Conservation (phyloP, 2,113 vertebrate species). For the Oncorhynchus kisutch region DNA sequence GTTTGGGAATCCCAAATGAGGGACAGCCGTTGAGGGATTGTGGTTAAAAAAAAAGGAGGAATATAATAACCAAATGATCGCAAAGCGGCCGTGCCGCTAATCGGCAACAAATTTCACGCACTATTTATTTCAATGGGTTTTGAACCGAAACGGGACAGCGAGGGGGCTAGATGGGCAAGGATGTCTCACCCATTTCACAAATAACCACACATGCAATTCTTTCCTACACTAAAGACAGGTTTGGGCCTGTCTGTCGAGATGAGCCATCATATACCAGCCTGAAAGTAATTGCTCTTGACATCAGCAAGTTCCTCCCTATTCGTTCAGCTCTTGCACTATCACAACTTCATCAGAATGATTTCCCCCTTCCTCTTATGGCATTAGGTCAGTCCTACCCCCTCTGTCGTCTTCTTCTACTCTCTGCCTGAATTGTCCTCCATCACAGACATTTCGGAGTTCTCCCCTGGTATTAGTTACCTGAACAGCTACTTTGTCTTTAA, state of each 20-base stretch:
- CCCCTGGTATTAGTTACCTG: not conserved
- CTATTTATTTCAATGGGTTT: slow-evolving; percentile 23
- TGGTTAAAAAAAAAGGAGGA: not conserved
- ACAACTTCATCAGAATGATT: not conserved
- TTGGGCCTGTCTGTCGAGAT: not conserved
- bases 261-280: not conserved
- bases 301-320: too few species aligned
- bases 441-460: not conserved
- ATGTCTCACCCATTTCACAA: not conserved
- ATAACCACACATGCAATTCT: not conserved
- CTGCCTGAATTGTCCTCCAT: not conserved
- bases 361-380: not conserved
- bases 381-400: not conserved
- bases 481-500: slow-evolving; percentile 59
- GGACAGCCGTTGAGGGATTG: not conserved
- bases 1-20: not conserved
- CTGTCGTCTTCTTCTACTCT: not conserved
- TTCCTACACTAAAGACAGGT: not conserved
- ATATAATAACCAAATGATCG: not conserved
- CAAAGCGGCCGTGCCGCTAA: slow-evolving; percentile 18
- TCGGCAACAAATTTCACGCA: slow-evolving; percentile 31
- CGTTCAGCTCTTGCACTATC: not conserved
- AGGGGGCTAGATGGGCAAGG: slow-evolving; percentile 1
- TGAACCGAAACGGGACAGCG: slow-evolving; percentile 23
- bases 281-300: not conserved